A percentile compares a stretch with the other conserved stretches of the same genome.
These are phyloP conservation scores for Phaethornis superciliosus DNA, from an alignment of 2,113 vertebrate genomes.

Conservation along the genomic window DNA sequence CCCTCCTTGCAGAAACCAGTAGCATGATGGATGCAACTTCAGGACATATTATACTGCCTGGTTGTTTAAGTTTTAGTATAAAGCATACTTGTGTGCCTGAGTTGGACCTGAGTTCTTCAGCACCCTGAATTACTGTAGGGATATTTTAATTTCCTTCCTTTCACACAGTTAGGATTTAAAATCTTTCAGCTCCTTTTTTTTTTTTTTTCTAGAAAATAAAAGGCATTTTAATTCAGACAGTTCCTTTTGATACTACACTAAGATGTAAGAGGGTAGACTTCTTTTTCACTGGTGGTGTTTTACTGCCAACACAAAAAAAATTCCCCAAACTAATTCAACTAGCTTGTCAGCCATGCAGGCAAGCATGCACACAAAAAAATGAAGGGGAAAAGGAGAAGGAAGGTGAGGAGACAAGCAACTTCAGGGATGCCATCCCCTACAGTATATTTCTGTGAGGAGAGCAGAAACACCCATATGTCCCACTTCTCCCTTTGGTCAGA, in stretches of 20 bases:
- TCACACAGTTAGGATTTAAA: constrained; percentile 42
- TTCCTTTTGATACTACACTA: background rate
- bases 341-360: background rate
- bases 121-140: constrained; percentile 34
- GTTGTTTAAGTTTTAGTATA: constrained; percentile 66
- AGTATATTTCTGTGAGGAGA: background rate
- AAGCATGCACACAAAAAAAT: background rate
- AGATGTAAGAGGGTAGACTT: background rate
- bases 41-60: constrained; percentile 48
- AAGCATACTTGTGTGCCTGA: constrained; percentile 65
- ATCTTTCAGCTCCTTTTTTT: constrained; percentile 1
- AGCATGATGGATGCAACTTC: constrained; percentile 65
- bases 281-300: background rate
- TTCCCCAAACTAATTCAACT: background rate
- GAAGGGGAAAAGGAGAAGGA: background rate
- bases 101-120: constrained; percentile 44
- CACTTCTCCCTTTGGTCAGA: background rate
- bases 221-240: background rate
- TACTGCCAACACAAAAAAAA: background rate
- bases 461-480: background rate
- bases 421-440: background rate
- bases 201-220: background rate
- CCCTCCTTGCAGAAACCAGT: constrained; percentile 57
- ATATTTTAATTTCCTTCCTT: constrained; percentile 47
- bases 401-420: background rate